These are phyloP conservation scores for Tympanuchus pallidicinctus DNA, from an alignment of 2,113 vertebrate species.

Conservation along the genomic window DNA sequence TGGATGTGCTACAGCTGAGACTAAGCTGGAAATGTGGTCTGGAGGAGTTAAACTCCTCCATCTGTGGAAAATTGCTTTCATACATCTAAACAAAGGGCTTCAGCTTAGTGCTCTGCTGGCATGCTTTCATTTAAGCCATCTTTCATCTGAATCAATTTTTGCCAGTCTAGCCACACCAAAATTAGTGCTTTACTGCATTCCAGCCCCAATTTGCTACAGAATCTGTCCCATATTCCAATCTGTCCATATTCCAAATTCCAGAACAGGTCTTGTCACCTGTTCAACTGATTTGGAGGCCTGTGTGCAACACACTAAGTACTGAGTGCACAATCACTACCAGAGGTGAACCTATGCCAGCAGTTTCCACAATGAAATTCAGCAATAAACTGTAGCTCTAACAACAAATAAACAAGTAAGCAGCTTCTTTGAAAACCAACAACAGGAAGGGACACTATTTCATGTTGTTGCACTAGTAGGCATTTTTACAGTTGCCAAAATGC, in stretches of 20 bases:
- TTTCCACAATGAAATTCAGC: not conserved
- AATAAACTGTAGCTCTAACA: not conserved
- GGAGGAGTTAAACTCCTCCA: not conserved
- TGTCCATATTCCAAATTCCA: too few relatives aligned
- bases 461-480: not conserved
- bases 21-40: not conserved
- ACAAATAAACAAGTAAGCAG: not conserved
- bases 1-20: not conserved
- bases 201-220: not conserved
- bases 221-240: not conserved
- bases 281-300: not conserved
- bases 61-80: not conserved
- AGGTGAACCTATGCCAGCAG: not conserved
- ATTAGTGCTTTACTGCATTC: not conserved
- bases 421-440: not conserved
- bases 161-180: not conserved
- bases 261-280: not conserved
- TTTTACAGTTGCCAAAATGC: not conserved
- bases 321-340: rapidly evolving
- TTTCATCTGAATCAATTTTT: not conserved
- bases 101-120: not conserved
- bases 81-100: not conserved
- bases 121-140: rapidly evolving
- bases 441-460: not conserved
- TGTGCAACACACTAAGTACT: not conserved